Evolutionary conservation across 2,113 vertebrate species (phyloP).

Genomic region (Paradisaea rubra): DNA sequence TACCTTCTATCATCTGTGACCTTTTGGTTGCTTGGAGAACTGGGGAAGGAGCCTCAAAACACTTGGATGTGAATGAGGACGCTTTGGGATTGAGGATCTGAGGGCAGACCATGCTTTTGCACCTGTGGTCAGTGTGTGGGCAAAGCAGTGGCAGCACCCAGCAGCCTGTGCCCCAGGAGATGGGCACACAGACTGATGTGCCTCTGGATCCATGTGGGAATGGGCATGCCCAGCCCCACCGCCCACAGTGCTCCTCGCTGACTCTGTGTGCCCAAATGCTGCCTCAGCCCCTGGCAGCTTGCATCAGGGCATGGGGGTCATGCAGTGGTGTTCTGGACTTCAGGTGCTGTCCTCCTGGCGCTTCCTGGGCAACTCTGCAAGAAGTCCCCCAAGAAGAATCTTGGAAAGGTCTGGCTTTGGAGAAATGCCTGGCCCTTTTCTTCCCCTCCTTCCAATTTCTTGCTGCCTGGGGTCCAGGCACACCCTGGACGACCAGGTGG

Average conservation of each 20-base stretch:
- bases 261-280: not conserved
- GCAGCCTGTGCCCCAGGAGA: not conserved
- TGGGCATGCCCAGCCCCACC: not conserved
- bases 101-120: accelerated
- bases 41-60: not conserved
- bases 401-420: not conserved
- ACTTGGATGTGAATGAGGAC: not conserved
- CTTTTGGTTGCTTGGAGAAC: not conserved
- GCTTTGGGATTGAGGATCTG: not conserved
- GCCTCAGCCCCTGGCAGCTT: not conserved
- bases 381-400: not conserved
- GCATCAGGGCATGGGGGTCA: not conserved
- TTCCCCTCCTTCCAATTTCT: not conserved
- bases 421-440: not conserved
- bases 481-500: not conserved
- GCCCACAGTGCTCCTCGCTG: accelerated
- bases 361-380: not conserved
- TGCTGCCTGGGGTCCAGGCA: not conserved
- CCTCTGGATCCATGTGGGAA: not conserved
- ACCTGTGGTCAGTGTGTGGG: accelerated
- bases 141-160: accelerated
- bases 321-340: not conserved
- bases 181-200: not conserved
- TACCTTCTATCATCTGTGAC: not conserved
- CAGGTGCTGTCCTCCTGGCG: not conserved